Conservation (phyloP, 2,888 invertebrate genomes). For the Volucella inflata region DNA sequence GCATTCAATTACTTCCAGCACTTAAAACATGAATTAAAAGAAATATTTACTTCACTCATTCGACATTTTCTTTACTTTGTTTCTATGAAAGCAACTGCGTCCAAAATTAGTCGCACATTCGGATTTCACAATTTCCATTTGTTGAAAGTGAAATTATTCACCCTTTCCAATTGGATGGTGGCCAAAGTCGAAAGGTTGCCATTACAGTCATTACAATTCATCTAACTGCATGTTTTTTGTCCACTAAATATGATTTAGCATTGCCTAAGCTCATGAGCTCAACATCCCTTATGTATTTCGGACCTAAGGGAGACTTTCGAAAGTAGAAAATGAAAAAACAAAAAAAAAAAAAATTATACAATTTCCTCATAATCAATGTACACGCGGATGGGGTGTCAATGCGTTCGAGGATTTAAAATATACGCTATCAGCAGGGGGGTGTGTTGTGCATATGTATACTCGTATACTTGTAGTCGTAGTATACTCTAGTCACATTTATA, state of each 20-base stretch:
- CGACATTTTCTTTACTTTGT: no score
- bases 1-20: no score
- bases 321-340: no score
- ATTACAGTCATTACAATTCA: conserved; percentile 63
- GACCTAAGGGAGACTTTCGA: conserved; percentile 24
- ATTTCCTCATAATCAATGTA: conserved; percentile 39
- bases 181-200: conserved; percentile 19
- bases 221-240: conserved; percentile 54
- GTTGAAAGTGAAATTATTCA: conserved; percentile 16
- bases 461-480: neutral
- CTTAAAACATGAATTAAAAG: no score
- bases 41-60: no score
- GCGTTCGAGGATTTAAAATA: conserved; percentile 69
- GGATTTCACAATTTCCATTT: neutral
- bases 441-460: conserved; percentile 13
- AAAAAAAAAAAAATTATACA: conserved; percentile 1
- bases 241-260: conserved; percentile 64
- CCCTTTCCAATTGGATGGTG: conserved; percentile 25
- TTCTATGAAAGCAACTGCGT: neutral
- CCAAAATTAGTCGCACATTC: neutral
- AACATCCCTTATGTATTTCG: conserved; percentile 23
- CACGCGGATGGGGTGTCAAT: conserved; percentile 63
- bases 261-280: conserved; percentile 24
- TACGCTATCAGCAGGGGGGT: conserved; percentile 59
- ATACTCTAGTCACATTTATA: conserved; percentile 19